phyloP scores from a whole-genome alignment of 2,113 vertebrate species.

The Ardeotis arabs region DNA sequence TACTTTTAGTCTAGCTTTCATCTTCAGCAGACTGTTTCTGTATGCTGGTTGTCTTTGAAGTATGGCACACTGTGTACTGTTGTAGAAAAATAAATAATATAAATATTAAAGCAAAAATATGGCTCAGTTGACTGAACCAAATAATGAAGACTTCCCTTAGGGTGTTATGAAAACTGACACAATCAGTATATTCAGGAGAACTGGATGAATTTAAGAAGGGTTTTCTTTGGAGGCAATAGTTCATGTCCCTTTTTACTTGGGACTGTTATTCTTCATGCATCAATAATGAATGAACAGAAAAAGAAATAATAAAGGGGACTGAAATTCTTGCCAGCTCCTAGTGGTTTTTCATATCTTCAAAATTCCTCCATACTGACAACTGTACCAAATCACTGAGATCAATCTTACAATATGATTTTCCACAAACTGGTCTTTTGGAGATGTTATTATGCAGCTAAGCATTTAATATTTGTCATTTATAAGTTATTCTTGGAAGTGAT shows the following conservation, averaged over 20 bases:
- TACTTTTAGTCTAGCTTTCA: background rate
- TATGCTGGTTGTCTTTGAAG: background rate
- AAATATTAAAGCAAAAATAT: constrained; percentile 38
- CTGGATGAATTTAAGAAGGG: background rate
- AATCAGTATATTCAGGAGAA: background rate
- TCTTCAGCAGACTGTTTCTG: background rate
- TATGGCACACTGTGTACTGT: background rate
- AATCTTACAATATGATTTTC: background rate
- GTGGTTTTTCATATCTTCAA: background rate
- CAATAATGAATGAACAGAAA: background rate
- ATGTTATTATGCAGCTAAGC: background rate
- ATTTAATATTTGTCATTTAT: background rate
- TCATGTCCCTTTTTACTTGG: background rate
- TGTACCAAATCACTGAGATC: background rate
- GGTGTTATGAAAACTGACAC: background rate
- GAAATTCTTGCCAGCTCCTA: background rate
- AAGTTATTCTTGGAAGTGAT: background rate
- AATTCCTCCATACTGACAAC: background rate
- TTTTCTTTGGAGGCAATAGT: background rate
- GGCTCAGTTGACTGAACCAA: background rate
- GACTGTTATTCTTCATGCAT: background rate
- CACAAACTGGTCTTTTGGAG: background rate
- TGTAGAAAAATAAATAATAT: constrained; percentile 1
- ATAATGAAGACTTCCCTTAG: background rate
- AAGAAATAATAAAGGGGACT: background rate